Percentiles rank a stretch among this genome's conserved stretches.
phyloP scores from a whole-genome alignment of 2,888 invertebrate genomes.

The Pelosia muscerda region DNA sequence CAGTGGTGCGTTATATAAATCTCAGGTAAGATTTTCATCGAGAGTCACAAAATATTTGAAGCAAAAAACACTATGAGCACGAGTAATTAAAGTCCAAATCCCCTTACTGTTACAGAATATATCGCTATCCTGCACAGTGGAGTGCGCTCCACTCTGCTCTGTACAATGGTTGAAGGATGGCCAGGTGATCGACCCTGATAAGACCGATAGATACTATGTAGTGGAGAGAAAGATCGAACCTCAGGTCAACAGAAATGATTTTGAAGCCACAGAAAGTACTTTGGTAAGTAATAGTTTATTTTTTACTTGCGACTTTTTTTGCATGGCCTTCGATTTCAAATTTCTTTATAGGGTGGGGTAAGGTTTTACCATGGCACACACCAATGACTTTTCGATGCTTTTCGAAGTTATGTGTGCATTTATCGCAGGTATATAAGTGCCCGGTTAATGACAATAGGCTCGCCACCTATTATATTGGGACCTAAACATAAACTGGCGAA shows the following conservation, averaged over 20 bases:
- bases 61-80: neutral
- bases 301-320: too few species aligned
- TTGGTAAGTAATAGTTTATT: constrained; percentile 76
- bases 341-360: too few species aligned
- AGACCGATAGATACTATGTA: constrained; percentile 89
- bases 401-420: too few species aligned
- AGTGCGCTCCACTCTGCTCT: constrained; percentile 95
- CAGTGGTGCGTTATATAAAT: constrained; percentile 92
- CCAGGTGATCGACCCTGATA: constrained; percentile 88
- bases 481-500: too few species aligned
- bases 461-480: too few species aligned
- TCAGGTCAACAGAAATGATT: constrained; percentile 93
- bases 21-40: constrained; percentile 71
- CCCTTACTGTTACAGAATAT: constrained; percentile 83
- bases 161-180: constrained; percentile 95
- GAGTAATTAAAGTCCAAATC: too few species aligned
- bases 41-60: neutral
- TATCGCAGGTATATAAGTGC: too few species aligned
- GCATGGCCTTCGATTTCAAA: too few species aligned
- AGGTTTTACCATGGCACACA: too few species aligned
- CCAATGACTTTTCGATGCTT: too few species aligned
- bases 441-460: too few species aligned
- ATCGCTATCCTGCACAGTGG: constrained; percentile 94
- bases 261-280: constrained; percentile 95
- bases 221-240: constrained; percentile 89